Base-by-base conservation (phyloP, 2,888 invertebrate species). In the Cancer borealis region DNA sequence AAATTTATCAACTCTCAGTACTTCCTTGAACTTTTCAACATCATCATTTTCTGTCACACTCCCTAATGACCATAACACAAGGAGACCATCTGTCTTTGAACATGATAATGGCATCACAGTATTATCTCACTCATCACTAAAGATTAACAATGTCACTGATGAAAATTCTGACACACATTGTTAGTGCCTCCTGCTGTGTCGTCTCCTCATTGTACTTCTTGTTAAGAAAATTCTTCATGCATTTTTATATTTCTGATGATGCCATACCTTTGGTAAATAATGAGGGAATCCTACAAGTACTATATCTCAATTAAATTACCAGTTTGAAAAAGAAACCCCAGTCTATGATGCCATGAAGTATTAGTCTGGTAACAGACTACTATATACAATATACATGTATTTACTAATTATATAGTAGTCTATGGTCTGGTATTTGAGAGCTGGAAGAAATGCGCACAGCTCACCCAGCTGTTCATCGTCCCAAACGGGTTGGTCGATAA, bases 1-100 rank as follows among this genome's bases (percentile, higher is more conserved):
- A 54, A 92, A 60, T 88, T 4, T 92, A 26, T 92, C 92, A 30
- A 92, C 92, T 2, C 45, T 92, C 45, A 87, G 49, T 12, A 49
- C 92, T 3, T 88, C 92, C 0, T 3, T 92, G 60, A 92, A 87
- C 6, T 45, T 60, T 84, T 84, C 84, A 14, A 84, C 12, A 10
- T 84, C 84, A 14, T 84, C 84, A 30, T 30, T 84, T 84, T 84
- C 84, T 30, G 30, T 84, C 39, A 17, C 30, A 2, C 84, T 84
- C 39, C 17, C 39, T 39, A 39, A 84, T 39, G 39, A 84, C 84
- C 12, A 3, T 30, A 39, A 84, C 39, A 39, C 14, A 14, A 84
- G 39, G 39, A 84, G 39, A 39, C 84, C 84, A 3, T 84, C 84
- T 39, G 84, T 39, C 10, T 84, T 84, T 10, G 84, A 84, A n/a